Evolutionary conservation across 2,113 vertebrate genomes (phyloP).

Genomic region (Pelvicachromis taeniatus): DNA sequence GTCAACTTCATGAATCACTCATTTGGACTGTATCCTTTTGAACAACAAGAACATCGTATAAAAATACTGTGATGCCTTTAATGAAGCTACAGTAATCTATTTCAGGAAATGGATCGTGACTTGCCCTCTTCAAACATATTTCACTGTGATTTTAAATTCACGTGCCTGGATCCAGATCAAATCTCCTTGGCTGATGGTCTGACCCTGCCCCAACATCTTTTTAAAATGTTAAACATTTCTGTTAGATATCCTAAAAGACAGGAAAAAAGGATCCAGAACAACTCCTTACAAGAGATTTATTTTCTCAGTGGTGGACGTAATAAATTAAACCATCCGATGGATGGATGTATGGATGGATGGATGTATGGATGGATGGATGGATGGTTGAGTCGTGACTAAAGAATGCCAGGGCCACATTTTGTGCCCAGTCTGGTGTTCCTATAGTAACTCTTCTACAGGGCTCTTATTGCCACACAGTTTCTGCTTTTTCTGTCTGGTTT

Average conservation of each 20-base stretch:
- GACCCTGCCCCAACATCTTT: not conserved
- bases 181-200: not conserved
- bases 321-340: not conserved
- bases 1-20: not conserved
- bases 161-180: not conserved
- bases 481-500: constrained; percentile 35
- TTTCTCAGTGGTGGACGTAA: not conserved
- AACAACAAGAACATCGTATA: not conserved
- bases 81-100: not conserved
- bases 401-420: not conserved
- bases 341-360: accelerated
- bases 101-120: not conserved
- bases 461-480: constrained; percentile 5
- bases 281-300: not conserved
- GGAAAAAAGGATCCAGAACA: not conserved
- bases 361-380: not conserved
- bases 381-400: not conserved
- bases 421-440: not conserved
- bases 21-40: not conserved
- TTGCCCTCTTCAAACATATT: not conserved
- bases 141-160: not conserved
- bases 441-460: not conserved
- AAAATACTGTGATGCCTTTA: not conserved
- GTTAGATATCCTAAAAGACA: not conserved
- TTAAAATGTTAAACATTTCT: not conserved